Evolutionary conservation across 2,113 vertebrate genomes (phyloP).

Genomic region (Halcyon senegalensis): DNA sequence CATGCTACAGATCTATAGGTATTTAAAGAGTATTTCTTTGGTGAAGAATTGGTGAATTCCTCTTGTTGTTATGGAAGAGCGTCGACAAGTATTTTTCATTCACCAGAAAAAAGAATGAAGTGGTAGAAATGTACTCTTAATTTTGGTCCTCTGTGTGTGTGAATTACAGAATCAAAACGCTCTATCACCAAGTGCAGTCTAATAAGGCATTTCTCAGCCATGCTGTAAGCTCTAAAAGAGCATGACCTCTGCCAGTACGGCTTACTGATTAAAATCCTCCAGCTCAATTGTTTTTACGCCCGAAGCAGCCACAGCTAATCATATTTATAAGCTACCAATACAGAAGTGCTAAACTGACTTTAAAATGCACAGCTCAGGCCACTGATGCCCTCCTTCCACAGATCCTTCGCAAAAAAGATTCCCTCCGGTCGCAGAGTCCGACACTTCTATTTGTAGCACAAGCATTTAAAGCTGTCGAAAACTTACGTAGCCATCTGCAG

Average conservation of each 20-base stretch:
- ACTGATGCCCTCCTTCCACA: background rate
- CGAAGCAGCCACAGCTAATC: background rate
- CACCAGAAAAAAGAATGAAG: background rate
- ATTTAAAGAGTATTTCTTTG: background rate
- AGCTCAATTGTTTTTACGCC: background rate
- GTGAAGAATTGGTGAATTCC: background rate
- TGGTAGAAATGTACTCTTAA: background rate
- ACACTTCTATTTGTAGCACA: background rate
- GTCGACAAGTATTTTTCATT: background rate
- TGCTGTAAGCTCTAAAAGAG: background rate
- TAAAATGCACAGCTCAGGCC: background rate
- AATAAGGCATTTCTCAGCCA: background rate
- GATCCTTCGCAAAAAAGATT: background rate
- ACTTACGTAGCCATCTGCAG: background rate
- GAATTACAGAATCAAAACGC: background rate
- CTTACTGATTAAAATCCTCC: background rate
- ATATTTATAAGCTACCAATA: background rate
- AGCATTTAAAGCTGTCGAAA: background rate
- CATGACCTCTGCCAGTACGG: fast-evolving
- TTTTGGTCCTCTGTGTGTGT: background rate
- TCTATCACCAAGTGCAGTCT: background rate
- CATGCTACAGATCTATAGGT: background rate
- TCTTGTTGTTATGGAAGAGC: background rate
- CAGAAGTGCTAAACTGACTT: background rate
- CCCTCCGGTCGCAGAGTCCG: background rate